These are phyloP conservation scores for Nerophis ophidion DNA, from an alignment of 2,113 vertebrate genomes.

Conservation along the genomic window DNA sequence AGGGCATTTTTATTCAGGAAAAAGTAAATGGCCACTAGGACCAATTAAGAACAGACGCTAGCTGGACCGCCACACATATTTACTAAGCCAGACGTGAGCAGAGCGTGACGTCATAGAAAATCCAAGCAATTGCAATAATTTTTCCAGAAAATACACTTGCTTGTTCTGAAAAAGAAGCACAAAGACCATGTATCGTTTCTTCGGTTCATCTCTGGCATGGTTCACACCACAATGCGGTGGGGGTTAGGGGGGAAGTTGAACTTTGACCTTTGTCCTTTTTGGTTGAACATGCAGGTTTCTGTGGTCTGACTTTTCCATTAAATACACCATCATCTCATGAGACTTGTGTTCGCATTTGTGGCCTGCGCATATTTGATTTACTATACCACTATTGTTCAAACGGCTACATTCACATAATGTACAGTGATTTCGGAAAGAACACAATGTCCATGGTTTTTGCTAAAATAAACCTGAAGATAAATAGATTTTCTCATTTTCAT, in stretches of 20 bases:
- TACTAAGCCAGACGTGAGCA: no score
- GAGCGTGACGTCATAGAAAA: no score
- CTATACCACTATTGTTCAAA: background rate
- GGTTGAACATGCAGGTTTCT: slow-evolving; percentile 7
- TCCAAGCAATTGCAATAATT: no score
- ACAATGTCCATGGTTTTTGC: slow-evolving; percentile 7
- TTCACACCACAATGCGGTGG: slow-evolving; percentile 25
- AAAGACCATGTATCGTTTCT: no score
- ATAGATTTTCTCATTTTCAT: slow-evolving; percentile 11
- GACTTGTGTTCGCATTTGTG: background rate
- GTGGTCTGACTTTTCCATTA: slow-evolving; percentile 13
- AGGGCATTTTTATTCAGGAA: no score
- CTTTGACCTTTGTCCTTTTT: slow-evolving; percentile 19
- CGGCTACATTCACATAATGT: slow-evolving; percentile 18
- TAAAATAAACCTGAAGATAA: slow-evolving; percentile 8
- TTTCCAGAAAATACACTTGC: no score
- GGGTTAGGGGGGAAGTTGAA: slow-evolving; percentile 15
- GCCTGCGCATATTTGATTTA: background rate
- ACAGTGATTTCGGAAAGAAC: slow-evolving; percentile 20
- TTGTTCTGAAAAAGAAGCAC: no score
- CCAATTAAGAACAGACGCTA: no score
- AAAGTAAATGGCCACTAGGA: no score
- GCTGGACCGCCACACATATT: no score
- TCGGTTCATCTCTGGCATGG: slow-evolving; percentile 30
- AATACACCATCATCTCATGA: slow-evolving; percentile 4